These are phyloP conservation scores for Trichonephila inaurata DNA, from an alignment of 1,140 invertebrate genomes.

Conservation along the genomic window DNA sequence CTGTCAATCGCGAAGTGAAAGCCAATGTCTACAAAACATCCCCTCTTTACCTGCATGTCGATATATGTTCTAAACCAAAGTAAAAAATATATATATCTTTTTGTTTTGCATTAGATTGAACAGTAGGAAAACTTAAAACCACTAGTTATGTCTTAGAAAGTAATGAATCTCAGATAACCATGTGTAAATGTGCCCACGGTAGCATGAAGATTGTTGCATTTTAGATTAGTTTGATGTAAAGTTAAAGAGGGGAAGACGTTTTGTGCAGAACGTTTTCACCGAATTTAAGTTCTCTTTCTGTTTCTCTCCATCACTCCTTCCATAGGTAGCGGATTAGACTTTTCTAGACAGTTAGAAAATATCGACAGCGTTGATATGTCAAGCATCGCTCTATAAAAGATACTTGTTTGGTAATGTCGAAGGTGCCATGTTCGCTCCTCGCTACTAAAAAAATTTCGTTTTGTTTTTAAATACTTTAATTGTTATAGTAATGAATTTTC, in stretches of 20 bases:
- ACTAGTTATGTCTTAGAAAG: not conserved
- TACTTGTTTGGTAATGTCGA: not conserved
- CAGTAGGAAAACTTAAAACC: too few species aligned
- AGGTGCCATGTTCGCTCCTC: slow-evolving; percentile 2
- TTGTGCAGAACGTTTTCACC: not conserved
- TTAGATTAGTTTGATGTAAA: not conserved
- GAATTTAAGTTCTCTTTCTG: not conserved
- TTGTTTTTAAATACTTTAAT: too few species aligned
- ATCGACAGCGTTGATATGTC: slow-evolving; percentile 48
- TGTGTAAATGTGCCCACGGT: not conserved
- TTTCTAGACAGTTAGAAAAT: slow-evolving; percentile 75
- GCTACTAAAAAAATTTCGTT: not conserved
- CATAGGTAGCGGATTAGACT: slow-evolving; percentile 67
- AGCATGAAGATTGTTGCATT: not conserved
- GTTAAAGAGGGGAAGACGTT: not conserved
- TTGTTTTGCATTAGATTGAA: too few species aligned
- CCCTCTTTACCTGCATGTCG: not conserved
- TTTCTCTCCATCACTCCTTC: slow-evolving; percentile 69
- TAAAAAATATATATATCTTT: not conserved
- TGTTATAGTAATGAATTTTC: too few species aligned
- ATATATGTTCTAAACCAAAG: not conserved
- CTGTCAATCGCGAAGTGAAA: not conserved
- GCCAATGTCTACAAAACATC: not conserved
- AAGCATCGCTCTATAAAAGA: not conserved
- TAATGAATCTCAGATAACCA: not conserved